Conservation (phyloP, 1,140 invertebrate genomes). For the Formica selysi region DNA sequence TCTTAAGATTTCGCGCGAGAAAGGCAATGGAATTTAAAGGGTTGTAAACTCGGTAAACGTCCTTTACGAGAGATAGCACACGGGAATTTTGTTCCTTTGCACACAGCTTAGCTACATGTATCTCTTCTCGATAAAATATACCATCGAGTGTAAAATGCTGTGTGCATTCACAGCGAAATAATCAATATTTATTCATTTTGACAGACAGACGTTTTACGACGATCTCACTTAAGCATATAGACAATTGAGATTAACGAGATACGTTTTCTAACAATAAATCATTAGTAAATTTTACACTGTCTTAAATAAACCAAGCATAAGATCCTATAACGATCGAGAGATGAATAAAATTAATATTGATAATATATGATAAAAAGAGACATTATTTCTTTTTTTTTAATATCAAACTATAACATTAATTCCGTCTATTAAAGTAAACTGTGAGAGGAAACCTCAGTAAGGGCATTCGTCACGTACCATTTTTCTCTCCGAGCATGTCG, state of each 20-base stretch:
- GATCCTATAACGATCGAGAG: background rate
- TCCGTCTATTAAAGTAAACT: background rate
- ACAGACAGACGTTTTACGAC: background rate
- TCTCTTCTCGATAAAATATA: background rate
- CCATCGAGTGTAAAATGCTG: background rate
- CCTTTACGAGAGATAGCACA: conserved; percentile 22
- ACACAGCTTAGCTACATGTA: background rate
- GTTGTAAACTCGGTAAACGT: conserved; percentile 1
- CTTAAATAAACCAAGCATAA: background rate
- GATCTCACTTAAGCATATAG: background rate
- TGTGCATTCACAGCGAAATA: background rate
- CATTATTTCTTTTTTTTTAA: background rate
- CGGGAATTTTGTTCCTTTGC: conserved; percentile 29
- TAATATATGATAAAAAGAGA: background rate
- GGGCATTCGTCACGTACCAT: background rate
- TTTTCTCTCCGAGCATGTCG: background rate
- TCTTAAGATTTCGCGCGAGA: conserved; percentile 61
- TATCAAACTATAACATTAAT: background rate
- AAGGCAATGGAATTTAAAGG: conserved; percentile 50
- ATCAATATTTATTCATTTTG: conserved; percentile 20
- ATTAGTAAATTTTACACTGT: background rate
- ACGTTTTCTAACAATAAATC: background rate
- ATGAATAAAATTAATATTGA: background rate
- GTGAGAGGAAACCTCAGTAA: background rate
- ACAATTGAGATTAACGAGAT: background rate